Base-by-base conservation (phyloP, 1,140 invertebrate species). In the Drusus annulatus region DNA sequence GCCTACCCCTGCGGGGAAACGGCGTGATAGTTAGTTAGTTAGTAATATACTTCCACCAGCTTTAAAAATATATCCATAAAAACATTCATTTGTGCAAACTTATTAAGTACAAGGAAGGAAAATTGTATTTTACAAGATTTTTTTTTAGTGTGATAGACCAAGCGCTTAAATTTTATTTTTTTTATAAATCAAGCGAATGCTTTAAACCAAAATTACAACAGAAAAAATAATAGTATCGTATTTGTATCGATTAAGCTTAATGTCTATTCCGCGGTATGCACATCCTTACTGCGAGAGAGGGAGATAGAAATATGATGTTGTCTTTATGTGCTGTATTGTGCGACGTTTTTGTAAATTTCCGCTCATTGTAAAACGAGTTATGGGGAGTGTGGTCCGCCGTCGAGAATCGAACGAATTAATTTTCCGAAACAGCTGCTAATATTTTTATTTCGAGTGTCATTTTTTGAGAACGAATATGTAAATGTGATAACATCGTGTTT, bases 381-480 rank as follows among this genome's bases (percentile, higher is more conserved):
- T 54, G 78, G 19, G 16, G 68, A 63, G 78, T 79, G 68, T 63
- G 60, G 54, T 36, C 51, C 60, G 45, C 21, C 51, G 69, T 52
- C 78, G 78, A 79, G 78, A 45, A 69, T 63, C 78, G 78, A 79
- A 79, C 78, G 78, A 79, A 73, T 63, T 63, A 54, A 45, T 75
- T 74, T 79, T 74, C 21, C 78, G 78, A 79, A 79, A 79, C 78
- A 74, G 68, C 78, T 79, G 78, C 78, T 79, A 45, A 58, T 79
- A 79, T 74, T 73, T 75, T 73, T 16, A 74, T n/a, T 69, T 63
- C 58, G 45, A 79, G 68, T 79, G 78, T 23, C 19, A 74, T 51
- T 31, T 79, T 45, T 71, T 10, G 8, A 31, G 13, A 73, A 21
- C 25, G 52, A 79, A 45, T 65, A 79, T 79, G 78, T 79, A 78